Evolutionary conservation across 2,113 vertebrate species (phyloP), one percentile per base, ranked within the genome.

Genomic region (Cavia porcellus): DNA sequence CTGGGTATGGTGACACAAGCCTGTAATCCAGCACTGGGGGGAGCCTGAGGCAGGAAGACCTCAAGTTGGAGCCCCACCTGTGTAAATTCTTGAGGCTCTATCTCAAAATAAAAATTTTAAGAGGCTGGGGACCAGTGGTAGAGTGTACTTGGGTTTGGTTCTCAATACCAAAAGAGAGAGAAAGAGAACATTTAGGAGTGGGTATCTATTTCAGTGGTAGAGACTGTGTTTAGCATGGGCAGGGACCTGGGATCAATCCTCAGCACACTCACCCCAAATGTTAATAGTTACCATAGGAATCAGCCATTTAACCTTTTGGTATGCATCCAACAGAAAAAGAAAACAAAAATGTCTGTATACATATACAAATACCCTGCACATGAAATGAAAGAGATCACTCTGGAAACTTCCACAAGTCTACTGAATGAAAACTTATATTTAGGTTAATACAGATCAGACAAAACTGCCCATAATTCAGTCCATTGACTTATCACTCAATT

Each of bases 381-480:
- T 8, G 30, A 47, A 64, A 52, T n/a, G 5, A 52, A 35, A 47
- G 2, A 15, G 35, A 68, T 68, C 66, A 62, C 38, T 68, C 57
- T 45, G 57, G 57, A 14, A 61, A 35, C 74, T 15, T 90, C 81
- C 6, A 25, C 70, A 59, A 82, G 47, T 25, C 42, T 75, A 50
- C 35, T 52, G 25, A 66, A 30, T 64, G 25, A 90, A 61, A 42
- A 81, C 52, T 93, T 79, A 68, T 15, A 59, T 45, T 20, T 80
- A 19, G 42, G 89, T 92, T 90, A 82, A 64, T 79, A 59, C 14
- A 87, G 24, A 95, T 79, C 55, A 93, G 83, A 55, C 61, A 86
- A 83, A 96, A 52, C 28, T 32, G 45, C n/a, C 45, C 50, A 68
- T 2, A 30, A 66, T 81, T 91, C 52, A 61, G 10, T 91, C 35